phyloP scores from a whole-genome alignment of 2,888 invertebrate genomes.

The Nezara viridula region DNA sequence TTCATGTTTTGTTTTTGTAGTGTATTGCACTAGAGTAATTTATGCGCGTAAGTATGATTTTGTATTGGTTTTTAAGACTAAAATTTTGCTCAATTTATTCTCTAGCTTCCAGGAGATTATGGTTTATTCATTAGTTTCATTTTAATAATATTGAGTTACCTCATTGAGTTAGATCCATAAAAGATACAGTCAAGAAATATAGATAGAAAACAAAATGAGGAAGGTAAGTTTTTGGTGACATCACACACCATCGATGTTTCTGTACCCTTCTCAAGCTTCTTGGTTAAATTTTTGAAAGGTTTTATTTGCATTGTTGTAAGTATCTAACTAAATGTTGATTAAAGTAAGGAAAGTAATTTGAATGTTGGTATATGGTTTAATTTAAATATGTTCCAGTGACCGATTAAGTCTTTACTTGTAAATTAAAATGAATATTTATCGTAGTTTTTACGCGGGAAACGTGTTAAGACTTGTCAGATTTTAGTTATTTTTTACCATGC shows the following conservation, averaged over 20 bases:
- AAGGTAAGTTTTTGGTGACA: not conserved
- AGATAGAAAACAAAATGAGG: not conserved
- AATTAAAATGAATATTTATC: not conserved
- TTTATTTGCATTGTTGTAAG: not conserved
- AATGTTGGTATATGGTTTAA: not conserved
- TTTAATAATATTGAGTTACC: no score
- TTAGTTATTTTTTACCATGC: not conserved
- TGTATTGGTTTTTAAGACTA: no score
- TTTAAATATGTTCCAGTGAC: not conserved
- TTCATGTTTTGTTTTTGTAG: no score
- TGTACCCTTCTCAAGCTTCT: not conserved
- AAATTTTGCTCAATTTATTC: no score
- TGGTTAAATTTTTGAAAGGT: not conserved
- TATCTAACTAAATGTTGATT: not conserved
- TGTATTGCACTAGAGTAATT: no score
- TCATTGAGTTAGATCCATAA: no score
- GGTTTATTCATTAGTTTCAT: no score
- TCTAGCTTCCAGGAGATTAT: no score
- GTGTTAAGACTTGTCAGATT: not conserved
- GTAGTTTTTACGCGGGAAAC: constrained; percentile 2
- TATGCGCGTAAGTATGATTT: no score
- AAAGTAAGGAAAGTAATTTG: not conserved
- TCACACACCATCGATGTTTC: not conserved
- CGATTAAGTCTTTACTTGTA: not conserved
- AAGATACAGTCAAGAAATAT: no score